These are phyloP conservation scores for Artibeus lituratus DNA, from an alignment of 2,797 vertebrate species.

Conservation along the genomic window DNA sequence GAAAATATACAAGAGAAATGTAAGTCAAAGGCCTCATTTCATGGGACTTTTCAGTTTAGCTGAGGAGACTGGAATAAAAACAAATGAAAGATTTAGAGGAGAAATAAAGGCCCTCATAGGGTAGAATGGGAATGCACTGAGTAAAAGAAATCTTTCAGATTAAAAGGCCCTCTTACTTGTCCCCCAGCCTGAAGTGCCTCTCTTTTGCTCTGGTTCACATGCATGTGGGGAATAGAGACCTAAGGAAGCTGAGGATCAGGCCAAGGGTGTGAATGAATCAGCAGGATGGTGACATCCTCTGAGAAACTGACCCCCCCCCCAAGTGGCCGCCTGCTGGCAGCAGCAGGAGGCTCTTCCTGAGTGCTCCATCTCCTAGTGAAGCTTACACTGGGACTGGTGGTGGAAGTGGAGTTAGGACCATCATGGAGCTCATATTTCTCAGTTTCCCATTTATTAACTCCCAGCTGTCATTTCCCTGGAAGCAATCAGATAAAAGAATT, in stretches of 20 bases:
- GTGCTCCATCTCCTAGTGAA: neutral
- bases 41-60: neutral
- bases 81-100: neutral
- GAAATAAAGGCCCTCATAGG: neutral
- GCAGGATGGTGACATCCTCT: neutral
- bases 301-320: neutral
- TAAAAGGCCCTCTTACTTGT: neutral
- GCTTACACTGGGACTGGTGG: neutral
- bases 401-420: neutral
- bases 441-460: neutral
- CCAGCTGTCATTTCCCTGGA: neutral
- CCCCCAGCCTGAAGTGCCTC: neutral
- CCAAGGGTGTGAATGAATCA: neutral
- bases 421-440: neutral
- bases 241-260: neutral
- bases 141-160: neutral
- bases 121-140: neutral
- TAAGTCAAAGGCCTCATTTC: neutral
- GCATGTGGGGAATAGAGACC: accelerated
- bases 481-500: constrained; percentile 7
- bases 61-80: neutral
- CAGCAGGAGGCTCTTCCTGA: neutral
- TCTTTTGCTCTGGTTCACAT: neutral
- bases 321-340: neutral
- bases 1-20: neutral